These are phyloP conservation scores for Sesamia nonagrioides DNA, from an alignment of 1,140 invertebrate genomes.

Conservation along the genomic window DNA sequence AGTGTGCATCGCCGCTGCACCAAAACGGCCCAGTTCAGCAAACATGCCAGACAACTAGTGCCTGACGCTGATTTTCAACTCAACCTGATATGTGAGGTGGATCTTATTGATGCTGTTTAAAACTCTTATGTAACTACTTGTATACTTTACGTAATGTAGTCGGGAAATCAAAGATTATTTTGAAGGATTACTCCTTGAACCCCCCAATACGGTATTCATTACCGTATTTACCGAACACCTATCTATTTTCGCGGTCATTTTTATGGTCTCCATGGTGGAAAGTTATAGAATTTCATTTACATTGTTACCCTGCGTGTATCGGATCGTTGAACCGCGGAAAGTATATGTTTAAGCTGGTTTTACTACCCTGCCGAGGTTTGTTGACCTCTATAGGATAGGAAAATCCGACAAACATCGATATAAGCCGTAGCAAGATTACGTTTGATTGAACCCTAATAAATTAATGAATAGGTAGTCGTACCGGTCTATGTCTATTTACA, in stretches of 20 bases:
- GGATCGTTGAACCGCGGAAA: constrained; percentile 43
- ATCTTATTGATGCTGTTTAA: too few species aligned
- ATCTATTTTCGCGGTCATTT: constrained; percentile 35
- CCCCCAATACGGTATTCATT: neutral
- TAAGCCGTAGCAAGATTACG: neutral
- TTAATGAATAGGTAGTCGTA: neutral
- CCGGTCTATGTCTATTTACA: too few species aligned
- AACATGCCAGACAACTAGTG: too few species aligned
- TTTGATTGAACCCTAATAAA: neutral
- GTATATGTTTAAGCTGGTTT: constrained; percentile 42
- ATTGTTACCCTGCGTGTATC: constrained; percentile 46
- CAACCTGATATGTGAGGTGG: too few species aligned
- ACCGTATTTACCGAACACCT: neutral
- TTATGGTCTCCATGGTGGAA: constrained; percentile 28
- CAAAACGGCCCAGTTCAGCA: too few species aligned
- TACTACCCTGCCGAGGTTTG: constrained; percentile 28
- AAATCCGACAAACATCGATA: constrained; percentile 30
- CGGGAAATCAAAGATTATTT: constrained; percentile 10
- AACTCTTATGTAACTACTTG: neutral
- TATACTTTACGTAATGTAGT: constrained; percentile 4
- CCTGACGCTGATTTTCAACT: too few species aligned
- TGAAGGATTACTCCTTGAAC: neutral
- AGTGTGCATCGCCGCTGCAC: too few species aligned
- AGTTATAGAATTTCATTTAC: constrained; percentile 46
- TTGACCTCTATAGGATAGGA: constrained; percentile 38